Base-by-base conservation (phyloP, 2,888 invertebrate genomes). In the Kuschelorhynchus macadamiae region DNA sequence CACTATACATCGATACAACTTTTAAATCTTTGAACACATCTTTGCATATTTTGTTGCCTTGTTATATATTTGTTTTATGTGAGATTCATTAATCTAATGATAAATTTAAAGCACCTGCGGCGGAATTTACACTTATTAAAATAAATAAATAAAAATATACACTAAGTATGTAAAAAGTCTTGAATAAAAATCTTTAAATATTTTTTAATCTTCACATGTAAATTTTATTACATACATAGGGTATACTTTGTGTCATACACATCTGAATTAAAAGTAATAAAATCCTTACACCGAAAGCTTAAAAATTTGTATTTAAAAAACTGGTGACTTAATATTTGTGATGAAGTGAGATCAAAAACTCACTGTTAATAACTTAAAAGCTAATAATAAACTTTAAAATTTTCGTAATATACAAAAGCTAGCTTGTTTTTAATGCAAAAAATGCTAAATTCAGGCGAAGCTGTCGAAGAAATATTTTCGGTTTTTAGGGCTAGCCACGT, bases 321-420 rank as follows among this genome's bases (percentile, higher is more conserved):
- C 36, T 47, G 70, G 72, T 74, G 75, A 79, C 79, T 78, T 73
- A 75, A 76, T 72, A 67, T 11, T 53, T 59, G 44, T 63, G 53
- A 63, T 63, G 47, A 39, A 18, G 61, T 62, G 52, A 61, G 57
- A 57, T 57, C 57, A 18, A 33, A 25, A 25, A 47, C 57, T 47
- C 57, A 57, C 57, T 57, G 46, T 21, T 50, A 44, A 42, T 42
- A 63, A 63, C 63, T 44, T 63, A 63, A 55, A 63, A 47, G 21
- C 63, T 63, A 63, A 46, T 41, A 44, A 52, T 52, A 52, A 52
- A 52, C n/a, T 52, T 20, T 39, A 55, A 55, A 65, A 32, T 47
- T 44, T 44, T 44, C 20, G 49, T 49, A 61, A 67, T 61, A 53
- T 67, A 67, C 60, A 67, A 67, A 67, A 67, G 67, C 67, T 67